Evolutionary conservation across 2,888 invertebrate genomes (phyloP), one percentile per base, ranked within the genome.

Genomic region (Leptopilina myrica): DNA sequence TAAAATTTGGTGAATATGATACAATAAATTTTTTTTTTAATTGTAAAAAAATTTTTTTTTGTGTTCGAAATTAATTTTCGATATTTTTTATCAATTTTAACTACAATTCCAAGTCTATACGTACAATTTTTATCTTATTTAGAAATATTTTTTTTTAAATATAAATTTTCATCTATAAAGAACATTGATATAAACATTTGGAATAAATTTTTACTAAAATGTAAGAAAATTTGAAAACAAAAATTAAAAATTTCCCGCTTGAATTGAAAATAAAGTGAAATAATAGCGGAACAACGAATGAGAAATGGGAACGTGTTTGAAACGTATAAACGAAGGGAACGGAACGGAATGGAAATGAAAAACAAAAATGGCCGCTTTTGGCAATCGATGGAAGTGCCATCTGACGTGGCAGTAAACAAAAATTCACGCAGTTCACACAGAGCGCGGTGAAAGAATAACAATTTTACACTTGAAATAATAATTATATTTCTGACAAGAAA

Each of bases 361-460:
- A 49, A 49, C 49, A 69, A 53, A 69, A 14, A 69, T 69, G 69
- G 53, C 46, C 20, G 46, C 69, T 20, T 33, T 33, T 33, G 33
- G 20, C 53, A 73, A 73, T 73, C 73, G 73, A 73, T 73, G 73
- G 73, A 73, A 77, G 67, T 59, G 77, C 65, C 77, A 67, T 77
- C 77, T 77, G 77, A 77, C 77, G 77, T 77, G 77, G 77, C 77
- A 77, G 53, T 56, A 67, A 59, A 33, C 67, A 67, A 77, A 67
- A 66, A 73, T 73, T 53, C 56, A 33, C 33, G 33, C 33, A 33
- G 33, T 26, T 6, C 1, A 53, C 56, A 8, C 53, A 26, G 0
- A 20, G 20, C 20, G 56, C 33, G 56, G 56, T 69, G 53, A 49
- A 49, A 7, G n/a, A n/a, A 33, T 4, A 33, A 73, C 53, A 26